Conservation (phyloP, 2,113 vertebrate species). For the Monopterus albus region DNA sequence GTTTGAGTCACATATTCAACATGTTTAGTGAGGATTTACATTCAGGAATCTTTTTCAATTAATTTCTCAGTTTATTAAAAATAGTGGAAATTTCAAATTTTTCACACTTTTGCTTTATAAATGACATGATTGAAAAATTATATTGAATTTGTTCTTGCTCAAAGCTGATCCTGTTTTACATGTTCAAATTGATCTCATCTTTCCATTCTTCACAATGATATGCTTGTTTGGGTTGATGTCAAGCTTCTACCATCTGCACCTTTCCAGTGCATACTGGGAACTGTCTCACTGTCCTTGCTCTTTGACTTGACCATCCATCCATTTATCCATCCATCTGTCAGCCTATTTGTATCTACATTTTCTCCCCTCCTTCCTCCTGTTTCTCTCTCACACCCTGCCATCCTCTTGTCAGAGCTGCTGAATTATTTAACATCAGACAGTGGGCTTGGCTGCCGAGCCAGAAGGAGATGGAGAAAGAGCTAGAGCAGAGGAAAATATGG, state of each 20-base stretch:
- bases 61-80: too few species aligned
- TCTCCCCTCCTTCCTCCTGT: conserved; percentile 40
- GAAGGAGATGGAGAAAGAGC: conserved; percentile 31
- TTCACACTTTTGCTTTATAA: too few species aligned
- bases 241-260: conserved; percentile 29
- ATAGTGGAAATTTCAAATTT: too few species aligned
- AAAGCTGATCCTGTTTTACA: too few species aligned
- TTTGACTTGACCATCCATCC: conserved; percentile 32
- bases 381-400: conserved; percentile 12
- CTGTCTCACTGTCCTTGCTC: conserved; percentile 6
- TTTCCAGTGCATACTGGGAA: conserved; percentile 46
- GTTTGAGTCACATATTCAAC: too few species aligned
- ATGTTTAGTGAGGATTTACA: too few species aligned
- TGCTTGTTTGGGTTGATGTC: conserved; percentile 17
- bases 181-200: not conserved
- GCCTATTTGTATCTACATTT: conserved; percentile 35
- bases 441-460: conserved; percentile 57
- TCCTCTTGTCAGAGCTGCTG: conserved; percentile 63
- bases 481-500: conserved; percentile 17
- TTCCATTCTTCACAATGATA: not conserved
- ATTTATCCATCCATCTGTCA: conserved; percentile 50
- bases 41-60: too few species aligned
- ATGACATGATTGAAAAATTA: too few species aligned
- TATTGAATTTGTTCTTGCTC: too few species aligned
- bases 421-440: conserved; percentile 76